phyloP scores from a whole-genome alignment of 2,797 vertebrate genomes.

The Lates japonicus region DNA sequence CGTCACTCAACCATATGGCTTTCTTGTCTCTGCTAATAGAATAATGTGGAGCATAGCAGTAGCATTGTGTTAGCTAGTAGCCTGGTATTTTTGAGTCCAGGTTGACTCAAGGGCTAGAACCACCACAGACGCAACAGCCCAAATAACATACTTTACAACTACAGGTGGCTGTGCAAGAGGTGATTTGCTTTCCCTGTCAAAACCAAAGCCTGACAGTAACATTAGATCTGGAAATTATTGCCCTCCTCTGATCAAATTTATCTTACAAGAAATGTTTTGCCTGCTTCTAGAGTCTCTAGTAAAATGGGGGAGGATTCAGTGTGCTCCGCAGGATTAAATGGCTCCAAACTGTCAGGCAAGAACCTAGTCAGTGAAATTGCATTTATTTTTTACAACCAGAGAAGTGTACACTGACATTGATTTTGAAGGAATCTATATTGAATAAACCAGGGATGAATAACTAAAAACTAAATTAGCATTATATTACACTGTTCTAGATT shows the following conservation, averaged over 20 bases:
- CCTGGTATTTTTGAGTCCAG: neutral
- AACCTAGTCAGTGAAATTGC: neutral
- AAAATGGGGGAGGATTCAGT: neutral
- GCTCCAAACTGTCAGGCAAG: neutral
- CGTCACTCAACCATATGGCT: neutral
- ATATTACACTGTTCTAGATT: neutral
- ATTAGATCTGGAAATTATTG: neutral
- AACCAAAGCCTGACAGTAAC: too few species aligned
- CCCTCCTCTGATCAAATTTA: slow-evolving; percentile 2
- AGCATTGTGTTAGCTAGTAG: neutral
- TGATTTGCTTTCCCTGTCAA: too few species aligned
- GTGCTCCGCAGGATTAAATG: neutral
- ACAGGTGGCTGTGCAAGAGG: slow-evolving; percentile 3
- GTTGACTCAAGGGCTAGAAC: neutral
- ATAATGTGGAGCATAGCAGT: neutral
- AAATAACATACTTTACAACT: slow-evolving; percentile 3
- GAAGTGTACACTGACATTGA: neutral
- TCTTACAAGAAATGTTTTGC: neutral
- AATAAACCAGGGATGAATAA: slow-evolving; percentile 2
- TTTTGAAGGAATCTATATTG: slow-evolving; percentile 1
- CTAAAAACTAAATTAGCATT: neutral
- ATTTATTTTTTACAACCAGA: neutral
- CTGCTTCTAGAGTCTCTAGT: neutral
- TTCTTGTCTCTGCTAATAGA: neutral
- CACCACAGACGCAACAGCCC: neutral